Evolutionary conservation across 2,888 invertebrate genomes (phyloP).

Genomic region (Notodonta dromedarius): DNA sequence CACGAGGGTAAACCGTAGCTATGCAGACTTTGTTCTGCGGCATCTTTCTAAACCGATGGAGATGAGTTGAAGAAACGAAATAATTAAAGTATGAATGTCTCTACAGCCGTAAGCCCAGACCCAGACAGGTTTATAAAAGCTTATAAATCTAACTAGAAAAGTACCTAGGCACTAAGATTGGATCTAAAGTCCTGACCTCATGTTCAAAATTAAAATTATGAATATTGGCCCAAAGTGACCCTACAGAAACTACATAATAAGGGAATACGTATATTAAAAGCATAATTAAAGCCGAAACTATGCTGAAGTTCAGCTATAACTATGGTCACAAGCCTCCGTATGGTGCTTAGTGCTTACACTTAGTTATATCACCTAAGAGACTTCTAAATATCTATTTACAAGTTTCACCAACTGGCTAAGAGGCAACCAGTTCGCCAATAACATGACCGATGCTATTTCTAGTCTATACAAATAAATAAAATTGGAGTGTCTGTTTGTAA

Average conservation of each 20-base stretch:
- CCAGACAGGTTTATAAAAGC: too few species aligned
- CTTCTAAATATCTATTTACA: conserved; percentile 56
- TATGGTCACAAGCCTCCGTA: conserved; percentile 3
- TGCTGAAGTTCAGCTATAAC: conserved; percentile 7
- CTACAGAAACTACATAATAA: too few species aligned
- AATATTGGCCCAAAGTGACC: too few species aligned
- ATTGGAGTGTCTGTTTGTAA: too few species aligned
- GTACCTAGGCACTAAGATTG: too few species aligned
- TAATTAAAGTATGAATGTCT: not conserved
- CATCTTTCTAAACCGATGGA: conserved; percentile 16
- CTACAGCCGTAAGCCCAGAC: too few species aligned
- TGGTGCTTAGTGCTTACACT: too few species aligned
- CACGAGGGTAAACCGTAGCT: conserved; percentile 29
- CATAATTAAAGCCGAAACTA: conserved; percentile 14
- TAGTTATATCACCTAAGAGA: conserved; percentile 52
- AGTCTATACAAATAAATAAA: too few species aligned
- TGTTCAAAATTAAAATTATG: too few species aligned
- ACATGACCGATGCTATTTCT: conserved; percentile 25
- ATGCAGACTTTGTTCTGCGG: conserved; percentile 22
- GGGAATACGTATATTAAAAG: too few species aligned
- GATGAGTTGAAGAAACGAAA: conserved; percentile 11
- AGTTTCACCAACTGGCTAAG: conserved; percentile 50
- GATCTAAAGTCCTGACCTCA: too few species aligned
- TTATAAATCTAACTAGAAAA: too few species aligned
- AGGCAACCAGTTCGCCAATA: conserved; percentile 37